A percentile compares a stretch with the other conserved stretches of the same genome.
These are phyloP conservation scores for Lates japonicus DNA, from an alignment of 2,797 vertebrate species.

Conservation along the genomic window DNA sequence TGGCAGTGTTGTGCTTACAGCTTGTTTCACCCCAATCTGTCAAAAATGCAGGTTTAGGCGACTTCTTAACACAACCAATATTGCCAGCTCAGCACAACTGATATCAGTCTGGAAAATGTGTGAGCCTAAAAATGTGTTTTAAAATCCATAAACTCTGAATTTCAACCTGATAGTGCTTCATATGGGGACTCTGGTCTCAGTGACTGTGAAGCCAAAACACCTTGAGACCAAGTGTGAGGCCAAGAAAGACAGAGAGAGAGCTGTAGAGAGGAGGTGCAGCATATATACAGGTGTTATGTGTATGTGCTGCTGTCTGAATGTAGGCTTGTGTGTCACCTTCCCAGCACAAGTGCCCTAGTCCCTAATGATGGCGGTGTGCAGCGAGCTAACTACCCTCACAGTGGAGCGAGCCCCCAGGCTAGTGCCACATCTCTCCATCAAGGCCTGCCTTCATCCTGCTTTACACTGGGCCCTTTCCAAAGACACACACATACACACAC, in stretches of 20 bases:
- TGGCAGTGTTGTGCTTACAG: background rate
- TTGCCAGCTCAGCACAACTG: background rate
- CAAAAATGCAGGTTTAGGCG: background rate
- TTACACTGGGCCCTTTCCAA: conserved; percentile 86
- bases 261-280: conserved; percentile 40
- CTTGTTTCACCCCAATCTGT: conserved; percentile 9
- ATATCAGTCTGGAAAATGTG: background rate
- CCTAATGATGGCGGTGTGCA: conserved; percentile 89
- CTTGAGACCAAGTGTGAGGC: conserved; percentile 44
- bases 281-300: conserved; percentile 76
- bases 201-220: conserved; percentile 42
- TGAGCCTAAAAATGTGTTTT: background rate
- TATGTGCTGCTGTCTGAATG: conserved; percentile 70
- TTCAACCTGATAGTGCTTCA: conserved; percentile 11
- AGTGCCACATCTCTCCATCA: conserved; percentile 89
- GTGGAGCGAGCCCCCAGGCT: conserved; percentile 88
- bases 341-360: conserved; percentile 81
- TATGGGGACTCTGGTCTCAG: conserved; percentile 20
- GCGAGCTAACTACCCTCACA: conserved; percentile 88
- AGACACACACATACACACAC: conserved; percentile 78
- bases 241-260: conserved; percentile 34
- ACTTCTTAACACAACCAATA: background rate
- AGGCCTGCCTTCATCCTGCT: conserved; percentile 88
- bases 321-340: conserved; percentile 81
- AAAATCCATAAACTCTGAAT: background rate